Evolutionary conservation across 2,113 vertebrate species (phyloP).

Genomic region (Ammodramus savannarum): DNA sequence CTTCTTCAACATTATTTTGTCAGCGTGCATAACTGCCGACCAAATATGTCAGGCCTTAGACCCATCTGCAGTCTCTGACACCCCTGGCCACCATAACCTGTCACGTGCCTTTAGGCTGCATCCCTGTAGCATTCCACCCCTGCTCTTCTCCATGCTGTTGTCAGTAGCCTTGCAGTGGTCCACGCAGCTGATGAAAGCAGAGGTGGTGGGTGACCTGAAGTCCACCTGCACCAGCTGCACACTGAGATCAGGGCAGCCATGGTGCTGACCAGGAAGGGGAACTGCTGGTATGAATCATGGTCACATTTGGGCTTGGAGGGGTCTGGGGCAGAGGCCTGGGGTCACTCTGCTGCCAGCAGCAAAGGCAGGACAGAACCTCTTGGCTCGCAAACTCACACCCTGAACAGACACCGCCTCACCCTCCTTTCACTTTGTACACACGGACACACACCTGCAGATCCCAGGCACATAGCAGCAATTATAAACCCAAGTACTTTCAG

Average conservation of each 20-base stretch:
- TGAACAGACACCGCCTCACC: not conserved
- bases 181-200: conserved; percentile 65
- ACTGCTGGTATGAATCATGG: rapidly evolving
- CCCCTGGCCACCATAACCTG: rapidly evolving
- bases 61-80: not conserved
- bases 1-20: not conserved
- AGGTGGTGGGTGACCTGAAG: conserved; percentile 72
- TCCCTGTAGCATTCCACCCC: too few relatives aligned
- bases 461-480: not conserved
- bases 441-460: not conserved
- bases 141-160: conserved; percentile 55
- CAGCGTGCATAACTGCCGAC: rapidly evolving
- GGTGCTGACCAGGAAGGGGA: not conserved
- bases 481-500: not conserved
- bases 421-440: not conserved
- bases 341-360: not conserved
- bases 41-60: not conserved
- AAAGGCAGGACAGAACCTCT: not conserved
- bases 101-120: not conserved
- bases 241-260: conserved; percentile 67
- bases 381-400: not conserved
- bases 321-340: not conserved
- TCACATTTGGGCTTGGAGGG: rapidly evolving
- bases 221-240: conserved; percentile 63
- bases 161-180: conserved; percentile 63